Conservation (phyloP, 2,888 invertebrate genomes). For the Drosophila sordidapex region DNA sequence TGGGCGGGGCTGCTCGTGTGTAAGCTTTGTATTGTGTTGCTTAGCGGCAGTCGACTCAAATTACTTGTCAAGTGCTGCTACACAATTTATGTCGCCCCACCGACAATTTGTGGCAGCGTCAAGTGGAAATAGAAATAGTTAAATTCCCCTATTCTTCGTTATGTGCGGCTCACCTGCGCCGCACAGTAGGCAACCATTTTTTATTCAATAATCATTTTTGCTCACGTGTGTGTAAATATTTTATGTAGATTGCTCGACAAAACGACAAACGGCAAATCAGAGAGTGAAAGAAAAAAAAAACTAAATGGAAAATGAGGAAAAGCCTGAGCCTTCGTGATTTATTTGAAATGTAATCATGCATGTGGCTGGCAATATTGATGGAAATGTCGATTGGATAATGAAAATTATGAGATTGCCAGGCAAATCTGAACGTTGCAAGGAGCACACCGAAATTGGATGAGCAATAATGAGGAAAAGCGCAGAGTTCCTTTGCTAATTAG, state of each 20-base stretch:
- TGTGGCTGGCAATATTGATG: not conserved
- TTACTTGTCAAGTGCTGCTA: conserved; percentile 54
- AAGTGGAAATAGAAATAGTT: conserved; percentile 31
- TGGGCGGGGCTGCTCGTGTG: not conserved
- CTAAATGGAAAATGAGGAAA: conserved; percentile 9
- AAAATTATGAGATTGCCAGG: not conserved
- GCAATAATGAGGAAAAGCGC: not conserved
- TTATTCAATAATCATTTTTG: conserved; percentile 47
- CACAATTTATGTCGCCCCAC: conserved; percentile 49
- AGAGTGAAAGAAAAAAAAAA: not conserved
- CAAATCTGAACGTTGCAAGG: not conserved
- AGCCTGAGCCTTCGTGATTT: conserved; percentile 6
- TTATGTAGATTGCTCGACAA: conserved; percentile 44
- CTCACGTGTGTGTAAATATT: conserved; percentile 28
- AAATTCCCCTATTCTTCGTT: not conserved
- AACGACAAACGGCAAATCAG: conserved; percentile 18
- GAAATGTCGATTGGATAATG: not conserved
- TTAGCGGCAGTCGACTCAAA: conserved; percentile 53
- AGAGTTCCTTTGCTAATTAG: not conserved
- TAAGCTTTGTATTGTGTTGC: conserved; percentile 43
- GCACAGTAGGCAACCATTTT: conserved; percentile 51
- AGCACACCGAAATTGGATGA: not conserved
- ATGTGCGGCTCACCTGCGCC: not conserved
- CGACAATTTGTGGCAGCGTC: conserved; percentile 41
- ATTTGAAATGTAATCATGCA: not conserved